Evolutionary conservation across 2,113 vertebrate species (phyloP).

Genomic region (Melanocharis versteri): DNA sequence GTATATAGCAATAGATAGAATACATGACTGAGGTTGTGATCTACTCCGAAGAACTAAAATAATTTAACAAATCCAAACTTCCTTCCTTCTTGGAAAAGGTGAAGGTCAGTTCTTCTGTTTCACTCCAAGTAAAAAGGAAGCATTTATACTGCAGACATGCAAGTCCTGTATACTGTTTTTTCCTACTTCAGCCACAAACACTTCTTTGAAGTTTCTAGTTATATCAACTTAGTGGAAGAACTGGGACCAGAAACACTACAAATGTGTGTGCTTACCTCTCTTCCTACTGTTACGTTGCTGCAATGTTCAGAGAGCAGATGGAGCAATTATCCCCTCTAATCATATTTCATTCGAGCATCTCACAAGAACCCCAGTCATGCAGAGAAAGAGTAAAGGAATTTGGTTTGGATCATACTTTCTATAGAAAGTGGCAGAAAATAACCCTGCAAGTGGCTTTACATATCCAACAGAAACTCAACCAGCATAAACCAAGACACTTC

Average conservation of each 20-base stretch:
- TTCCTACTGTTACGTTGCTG: background rate
- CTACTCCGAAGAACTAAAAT: background rate
- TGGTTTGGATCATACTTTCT: background rate
- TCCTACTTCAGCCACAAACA: background rate
- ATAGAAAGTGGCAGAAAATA: background rate
- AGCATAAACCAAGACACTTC: background rate
- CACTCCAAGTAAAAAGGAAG: background rate
- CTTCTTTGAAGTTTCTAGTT: background rate
- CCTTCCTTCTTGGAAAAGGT: conserved; percentile 7
- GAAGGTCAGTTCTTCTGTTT: conserved; percentile 22
- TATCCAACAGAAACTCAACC: background rate
- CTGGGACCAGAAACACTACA: background rate
- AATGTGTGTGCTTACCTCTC: background rate
- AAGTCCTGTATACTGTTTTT: background rate
- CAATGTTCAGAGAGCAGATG: background rate
- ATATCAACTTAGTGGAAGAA: background rate
- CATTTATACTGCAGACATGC: background rate
- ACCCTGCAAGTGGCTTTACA: background rate
- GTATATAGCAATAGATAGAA: background rate
- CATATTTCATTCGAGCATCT: background rate
- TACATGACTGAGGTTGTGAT: background rate
- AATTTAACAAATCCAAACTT: conserved; percentile 1
- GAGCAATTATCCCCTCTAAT: background rate
- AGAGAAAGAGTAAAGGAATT: background rate
- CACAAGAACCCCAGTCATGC: background rate